A percentile compares a stretch with the other conserved stretches of the same genome.
Evolutionary conservation across 2,797 vertebrate genomes (phyloP).

Genomic region (Cetoscarus ocellatus): DNA sequence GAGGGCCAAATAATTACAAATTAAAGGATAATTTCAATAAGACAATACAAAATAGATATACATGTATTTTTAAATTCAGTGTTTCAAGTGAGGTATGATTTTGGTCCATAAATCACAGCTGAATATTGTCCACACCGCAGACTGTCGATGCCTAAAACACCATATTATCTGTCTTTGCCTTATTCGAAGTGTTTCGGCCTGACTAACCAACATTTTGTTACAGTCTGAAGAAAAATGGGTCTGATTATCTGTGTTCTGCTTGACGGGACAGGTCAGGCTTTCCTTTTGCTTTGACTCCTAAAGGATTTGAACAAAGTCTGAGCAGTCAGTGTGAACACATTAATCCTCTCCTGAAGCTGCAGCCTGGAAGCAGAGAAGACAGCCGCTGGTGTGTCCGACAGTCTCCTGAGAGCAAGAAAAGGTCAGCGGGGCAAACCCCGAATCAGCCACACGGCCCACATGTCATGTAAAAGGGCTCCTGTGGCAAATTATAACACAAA

Average conservation of each 20-base stretch:
- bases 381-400: constrained; percentile 31
- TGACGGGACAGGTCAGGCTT: constrained; percentile 37
- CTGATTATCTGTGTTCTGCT: constrained; percentile 43
- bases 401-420: constrained; percentile 33
- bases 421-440: constrained; percentile 33
- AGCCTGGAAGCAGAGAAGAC: constrained; percentile 34
- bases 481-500: neutral
- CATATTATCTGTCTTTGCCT: neutral
- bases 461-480: neutral
- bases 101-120: too few species aligned
- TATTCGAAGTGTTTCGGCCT: constrained; percentile 7
- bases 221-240: constrained; percentile 6
- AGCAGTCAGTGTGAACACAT: constrained; percentile 38
- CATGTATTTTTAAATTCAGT: too few species aligned
- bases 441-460: constrained; percentile 2
- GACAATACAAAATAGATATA: too few species aligned
- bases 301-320: constrained; percentile 42
- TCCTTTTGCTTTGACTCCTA: constrained; percentile 25
- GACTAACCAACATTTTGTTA: constrained; percentile 5
- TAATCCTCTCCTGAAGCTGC: constrained; percentile 46
- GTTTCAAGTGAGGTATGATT: too few species aligned
- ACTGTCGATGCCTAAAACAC: neutral
- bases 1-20: too few species aligned
- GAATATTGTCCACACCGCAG: neutral
- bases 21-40: too few species aligned